Conservation (phyloP, 2,797 vertebrate genomes). For the Gallinago solitaria region DNA sequence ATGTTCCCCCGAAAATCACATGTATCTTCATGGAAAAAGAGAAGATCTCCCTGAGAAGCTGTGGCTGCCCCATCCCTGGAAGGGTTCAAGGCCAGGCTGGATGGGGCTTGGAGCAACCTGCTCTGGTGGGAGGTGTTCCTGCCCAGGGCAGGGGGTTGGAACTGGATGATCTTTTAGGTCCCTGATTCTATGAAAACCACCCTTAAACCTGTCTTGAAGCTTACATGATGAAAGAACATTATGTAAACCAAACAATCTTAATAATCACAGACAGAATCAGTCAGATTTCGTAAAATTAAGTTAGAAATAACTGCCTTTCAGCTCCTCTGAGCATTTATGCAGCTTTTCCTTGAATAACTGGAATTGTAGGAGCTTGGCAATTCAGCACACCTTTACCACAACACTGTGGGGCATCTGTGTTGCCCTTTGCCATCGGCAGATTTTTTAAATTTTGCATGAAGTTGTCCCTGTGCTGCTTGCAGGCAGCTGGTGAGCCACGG, state of each 20-base stretch:
- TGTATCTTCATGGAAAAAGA: background rate
- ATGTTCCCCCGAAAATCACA: background rate
- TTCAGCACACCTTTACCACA: background rate
- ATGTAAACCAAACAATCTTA: background rate
- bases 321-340: background rate
- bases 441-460: rapidly evolving
- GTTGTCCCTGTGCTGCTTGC: background rate
- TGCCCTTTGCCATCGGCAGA: background rate
- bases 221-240: background rate
- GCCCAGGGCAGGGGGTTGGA: too few relatives aligned
- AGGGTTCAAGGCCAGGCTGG: too few relatives aligned
- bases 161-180: too few relatives aligned
- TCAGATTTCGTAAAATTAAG: background rate
- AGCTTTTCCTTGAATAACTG: background rate
- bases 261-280: background rate
- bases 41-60: too few relatives aligned
- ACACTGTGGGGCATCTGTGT: rapidly evolving
- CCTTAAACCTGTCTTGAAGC: background rate
- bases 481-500: background rate
- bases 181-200: background rate
- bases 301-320: background rate
- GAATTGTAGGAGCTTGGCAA: too few relatives aligned
- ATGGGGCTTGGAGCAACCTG: too few relatives aligned
- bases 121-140: too few relatives aligned
- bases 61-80: too few relatives aligned